A percentile compares a stretch with the other conserved stretches of the same genome.
These are phyloP conservation scores for Parthenolecanium corni DNA, from an alignment of 2,888 invertebrate species.

Conservation along the genomic window DNA sequence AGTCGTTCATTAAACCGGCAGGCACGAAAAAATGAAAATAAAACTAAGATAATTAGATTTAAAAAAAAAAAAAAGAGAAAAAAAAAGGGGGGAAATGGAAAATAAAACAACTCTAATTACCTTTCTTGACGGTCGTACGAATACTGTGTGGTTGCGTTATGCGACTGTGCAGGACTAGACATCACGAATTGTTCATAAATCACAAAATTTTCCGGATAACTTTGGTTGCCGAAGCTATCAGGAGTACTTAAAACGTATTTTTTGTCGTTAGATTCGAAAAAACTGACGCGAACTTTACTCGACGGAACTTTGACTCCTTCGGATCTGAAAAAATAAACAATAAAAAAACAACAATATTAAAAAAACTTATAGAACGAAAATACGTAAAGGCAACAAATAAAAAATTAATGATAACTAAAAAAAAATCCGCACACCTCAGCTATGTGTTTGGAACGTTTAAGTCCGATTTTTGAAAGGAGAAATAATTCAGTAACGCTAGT, in stretches of 20 bases:
- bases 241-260: slow-evolving; percentile 18
- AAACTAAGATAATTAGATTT: background rate
- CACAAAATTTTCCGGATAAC: slow-evolving; percentile 18
- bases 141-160: slow-evolving; percentile 14
- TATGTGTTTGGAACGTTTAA: no score
- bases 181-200: slow-evolving; percentile 21
- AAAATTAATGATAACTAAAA: no score
- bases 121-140: slow-evolving; percentile 24
- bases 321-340: slow-evolving; percentile 18
- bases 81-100: no score
- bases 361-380: no score
- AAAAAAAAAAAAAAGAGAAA: background rate
- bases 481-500: no score
- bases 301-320: slow-evolving; percentile 28
- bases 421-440: slow-evolving; percentile 1
- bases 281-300: slow-evolving; percentile 32
- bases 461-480: no score
- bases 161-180: slow-evolving; percentile 23
- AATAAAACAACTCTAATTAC: no score
- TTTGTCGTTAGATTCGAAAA: slow-evolving; percentile 30
- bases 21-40: background rate
- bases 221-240: slow-evolving; percentile 14
- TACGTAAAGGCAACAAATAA: no score
- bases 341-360: background rate
- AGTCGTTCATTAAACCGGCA: no score